Evolutionary conservation across 2,888 invertebrate species (phyloP), one percentile per base, ranked within the genome.

Genomic region (Steinernema carpocapsae): DNA sequence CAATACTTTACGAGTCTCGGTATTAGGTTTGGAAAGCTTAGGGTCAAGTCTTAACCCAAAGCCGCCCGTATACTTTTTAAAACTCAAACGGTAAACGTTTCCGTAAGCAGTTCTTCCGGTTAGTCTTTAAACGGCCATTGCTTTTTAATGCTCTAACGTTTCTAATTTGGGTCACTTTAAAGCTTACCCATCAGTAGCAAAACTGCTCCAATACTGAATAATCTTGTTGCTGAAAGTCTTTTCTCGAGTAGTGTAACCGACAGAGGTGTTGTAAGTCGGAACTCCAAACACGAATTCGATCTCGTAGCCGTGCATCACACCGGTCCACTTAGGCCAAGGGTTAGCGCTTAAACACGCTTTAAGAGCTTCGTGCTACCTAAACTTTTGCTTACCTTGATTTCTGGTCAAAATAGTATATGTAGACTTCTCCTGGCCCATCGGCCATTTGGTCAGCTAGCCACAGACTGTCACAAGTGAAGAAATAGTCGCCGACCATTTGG

Each of bases 261-360:
- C 86, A 0, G 86, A 81, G 43, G 79, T 78, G 72, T 87, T 86
- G 77, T 84, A 83, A 17, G 83, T 75, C n/a, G 97, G 96, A 88
- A 94, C 94, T 4, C 97, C 97, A 88, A 97, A 97, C 82, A 97
- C 94, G 89, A 95, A 97, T 88, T 95, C 94, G 88, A 97, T 94
- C 90, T 97, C 97, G 88, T 97, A 96, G 0, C 94, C 97, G 86
- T 97, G 97, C 92, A 97, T 92, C 78, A 97, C 96, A 0, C 97
- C 86, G 6, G 87, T 87, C 86, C 87, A 86, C 45, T 76, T 73
- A 3, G 87, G 87, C 87, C 87, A 87, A 0, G 87, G 87, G 76
- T 87, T 86, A 0, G 84, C 84, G 56, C 84, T 85, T 22, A 59
- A 37, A 37, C 3, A 10, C 37, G 37, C 4, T 37, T 37, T 79